A percentile compares a stretch with the other conserved stretches of the same genome.
These are phyloP conservation scores for Drosophila macrospina DNA, from an alignment of 2,888 invertebrate genomes.

Conservation along the genomic window DNA sequence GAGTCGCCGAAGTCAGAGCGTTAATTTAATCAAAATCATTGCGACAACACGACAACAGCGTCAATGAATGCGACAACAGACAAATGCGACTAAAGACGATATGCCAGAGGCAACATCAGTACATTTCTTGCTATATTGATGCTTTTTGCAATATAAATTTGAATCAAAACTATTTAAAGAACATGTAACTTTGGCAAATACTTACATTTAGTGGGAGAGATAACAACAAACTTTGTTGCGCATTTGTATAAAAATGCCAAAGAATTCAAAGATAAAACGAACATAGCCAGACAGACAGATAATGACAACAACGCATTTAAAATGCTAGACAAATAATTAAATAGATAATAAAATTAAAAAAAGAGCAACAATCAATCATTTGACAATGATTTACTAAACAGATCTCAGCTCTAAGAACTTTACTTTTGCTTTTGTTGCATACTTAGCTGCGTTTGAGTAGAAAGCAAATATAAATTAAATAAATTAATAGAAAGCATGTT, in stretches of 20 bases:
- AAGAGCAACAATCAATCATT: constrained; percentile 16
- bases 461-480: background rate
- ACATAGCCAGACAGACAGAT: constrained; percentile 38
- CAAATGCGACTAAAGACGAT: constrained; percentile 28
- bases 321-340: constrained; percentile 16
- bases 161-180: constrained; percentile 17
- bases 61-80: constrained; percentile 53
- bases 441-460: constrained; percentile 46
- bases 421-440: constrained; percentile 50
- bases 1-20: constrained; percentile 55
- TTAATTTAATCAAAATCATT: constrained; percentile 78
- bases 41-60: constrained; percentile 68
- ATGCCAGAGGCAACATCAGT: constrained; percentile 35
- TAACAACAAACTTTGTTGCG: constrained; percentile 18
- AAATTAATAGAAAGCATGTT: background rate
- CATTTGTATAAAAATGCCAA: constrained; percentile 14
- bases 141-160: constrained; percentile 15
- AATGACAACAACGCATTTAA: constrained; percentile 46
- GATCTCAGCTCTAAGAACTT: background rate
- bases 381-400: constrained; percentile 26
- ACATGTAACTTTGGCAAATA: constrained; percentile 9
- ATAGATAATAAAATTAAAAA: too few species aligned
- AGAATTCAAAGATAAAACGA: constrained; percentile 20
- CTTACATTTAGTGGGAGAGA: constrained; percentile 1
- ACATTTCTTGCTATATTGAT: constrained; percentile 26